Percentiles rank a stretch among this genome's conserved stretches.
Conservation (phyloP, 2,797 vertebrate species). For the Schizopygopsis pylzovi region DNA sequence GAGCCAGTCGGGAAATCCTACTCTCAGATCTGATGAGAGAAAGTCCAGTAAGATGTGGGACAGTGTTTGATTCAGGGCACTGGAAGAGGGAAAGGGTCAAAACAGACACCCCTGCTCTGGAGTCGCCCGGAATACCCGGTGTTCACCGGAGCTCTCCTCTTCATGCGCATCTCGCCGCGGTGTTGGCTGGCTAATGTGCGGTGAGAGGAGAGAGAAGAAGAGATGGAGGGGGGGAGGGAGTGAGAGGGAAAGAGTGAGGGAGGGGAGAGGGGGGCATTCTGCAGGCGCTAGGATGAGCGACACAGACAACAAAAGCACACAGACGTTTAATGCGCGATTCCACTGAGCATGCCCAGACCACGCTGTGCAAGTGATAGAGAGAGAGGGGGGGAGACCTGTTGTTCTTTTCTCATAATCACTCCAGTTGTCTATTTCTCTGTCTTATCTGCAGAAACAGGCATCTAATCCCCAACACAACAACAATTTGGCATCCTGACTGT, state of each 20-base stretch:
- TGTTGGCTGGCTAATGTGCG: constrained; percentile 59
- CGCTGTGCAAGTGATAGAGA: constrained; percentile 38
- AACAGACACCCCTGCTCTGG: constrained; percentile 46
- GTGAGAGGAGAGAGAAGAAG: constrained; percentile 48
- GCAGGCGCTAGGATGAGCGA: constrained; percentile 59
- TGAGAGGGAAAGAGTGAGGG: constrained; percentile 47
- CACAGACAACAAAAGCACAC: constrained; percentile 60
- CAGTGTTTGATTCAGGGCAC: constrained; percentile 6
- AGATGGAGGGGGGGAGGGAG: constrained; percentile 44
- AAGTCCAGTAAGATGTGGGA: constrained; percentile 15
- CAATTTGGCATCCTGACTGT: constrained; percentile 47
- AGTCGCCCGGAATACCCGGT: constrained; percentile 58
- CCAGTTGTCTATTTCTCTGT: constrained; percentile 48
- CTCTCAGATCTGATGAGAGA: constrained; percentile 72
- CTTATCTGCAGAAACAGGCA: constrained; percentile 67
- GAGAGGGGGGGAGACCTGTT: constrained; percentile 57
- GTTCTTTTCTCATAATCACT: constrained; percentile 57
- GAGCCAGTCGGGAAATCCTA: constrained; percentile 78
- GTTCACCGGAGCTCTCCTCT: constrained; percentile 57
- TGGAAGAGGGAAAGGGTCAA: constrained; percentile 35
- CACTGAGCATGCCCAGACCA: constrained; percentile 60
- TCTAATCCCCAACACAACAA: constrained; percentile 64
- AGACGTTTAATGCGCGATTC: constrained; percentile 55
- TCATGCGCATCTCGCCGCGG: constrained; percentile 60
- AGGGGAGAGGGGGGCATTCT: constrained; percentile 55